A percentile compares a stretch with the other conserved stretches of the same genome.
Conservation (phyloP, 2,888 invertebrate genomes). For the Aphidoletes aphidimyza region DNA sequence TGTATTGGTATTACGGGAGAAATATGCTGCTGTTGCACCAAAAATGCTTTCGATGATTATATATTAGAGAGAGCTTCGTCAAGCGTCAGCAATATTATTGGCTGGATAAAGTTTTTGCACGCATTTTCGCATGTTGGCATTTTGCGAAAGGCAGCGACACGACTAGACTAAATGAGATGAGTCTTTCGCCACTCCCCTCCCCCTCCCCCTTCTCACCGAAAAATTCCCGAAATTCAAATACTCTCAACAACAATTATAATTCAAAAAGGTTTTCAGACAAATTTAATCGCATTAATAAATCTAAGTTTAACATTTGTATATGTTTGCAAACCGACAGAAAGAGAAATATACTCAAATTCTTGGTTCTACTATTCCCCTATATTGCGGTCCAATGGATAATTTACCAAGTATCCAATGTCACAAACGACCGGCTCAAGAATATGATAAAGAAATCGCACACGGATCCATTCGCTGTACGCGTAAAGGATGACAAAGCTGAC, state of each 20-base stretch:
- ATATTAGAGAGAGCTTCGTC: background rate
- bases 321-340: background rate
- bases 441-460: background rate
- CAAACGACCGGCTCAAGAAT: background rate
- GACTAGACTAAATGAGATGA: slow-evolving; percentile 51
- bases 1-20: background rate
- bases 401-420: background rate
- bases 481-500: background rate
- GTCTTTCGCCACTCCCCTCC: too few relatives aligned
- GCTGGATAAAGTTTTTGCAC: slow-evolving; percentile 43
- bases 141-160: slow-evolving; percentile 42
- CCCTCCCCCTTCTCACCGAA: too few relatives aligned
- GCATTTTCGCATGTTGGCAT: slow-evolving; percentile 36
- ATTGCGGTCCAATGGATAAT: too few relatives aligned
- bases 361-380: background rate
- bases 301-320: slow-evolving; percentile 44
- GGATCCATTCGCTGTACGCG: background rate
- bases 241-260: slow-evolving; percentile 51
- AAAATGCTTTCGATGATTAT: background rate
- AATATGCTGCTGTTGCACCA: background rate
- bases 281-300: slow-evolving; percentile 51
- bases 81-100: slow-evolving; percentile 49
- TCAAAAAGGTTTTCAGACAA: slow-evolving; percentile 51
- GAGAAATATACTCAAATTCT: background rate
- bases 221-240: slow-evolving; percentile 45